Base-by-base conservation (phyloP, 2,113 vertebrate species). In the Taxidea taxus region DNA sequence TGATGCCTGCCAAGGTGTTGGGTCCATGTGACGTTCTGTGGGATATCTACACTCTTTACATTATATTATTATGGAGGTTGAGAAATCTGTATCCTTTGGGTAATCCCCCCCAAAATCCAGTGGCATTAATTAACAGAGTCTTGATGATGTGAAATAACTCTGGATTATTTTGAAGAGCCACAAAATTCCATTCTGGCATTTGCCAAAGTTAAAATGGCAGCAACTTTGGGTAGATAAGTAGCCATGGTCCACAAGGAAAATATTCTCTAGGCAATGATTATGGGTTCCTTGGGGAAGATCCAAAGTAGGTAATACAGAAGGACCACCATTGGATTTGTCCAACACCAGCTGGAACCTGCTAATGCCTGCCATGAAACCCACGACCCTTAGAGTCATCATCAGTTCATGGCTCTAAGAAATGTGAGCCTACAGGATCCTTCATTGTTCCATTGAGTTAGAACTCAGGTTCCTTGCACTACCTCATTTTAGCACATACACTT, bases 351-450 rank as follows among this genome's bases (percentile, higher is more conserved):
- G 39, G 8, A 6, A 20, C 62, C 39, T 37, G 21, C 20, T 72
- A 14, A 72, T 16, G 2, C 13, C 6, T 0, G 1, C 20, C 6
- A 0, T 14, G 39, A 37, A 31, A 18, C 10, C 68, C 51, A 2
- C 6, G 78, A 4, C 37, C 13, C 39, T 37, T 20, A 16, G 23
- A n/a, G 14, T 44, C 29, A 44, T 34, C 68, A 42, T 82, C 15
- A n/a, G 12, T 42, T 49, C 34, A 68, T 42, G n/a, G 3, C 12
- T 16, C 6, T 66, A 49, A 82, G 62, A 27, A 42, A 27, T 3
- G 13, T 31, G 18, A 56, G 18, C 18, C 42, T 54, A 25, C 20
- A 44, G 2, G 21, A 70, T 4, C 47, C 4, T 68, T 44, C 34
- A 3, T 18, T 1, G 3, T 56, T 44, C 31, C 51, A 7, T 6